Percentiles rank a stretch among this genome's conserved stretches.
These are phyloP conservation scores for Drosophila neonasuta DNA, from an alignment of 2,888 invertebrate genomes.

Conservation along the genomic window DNA sequence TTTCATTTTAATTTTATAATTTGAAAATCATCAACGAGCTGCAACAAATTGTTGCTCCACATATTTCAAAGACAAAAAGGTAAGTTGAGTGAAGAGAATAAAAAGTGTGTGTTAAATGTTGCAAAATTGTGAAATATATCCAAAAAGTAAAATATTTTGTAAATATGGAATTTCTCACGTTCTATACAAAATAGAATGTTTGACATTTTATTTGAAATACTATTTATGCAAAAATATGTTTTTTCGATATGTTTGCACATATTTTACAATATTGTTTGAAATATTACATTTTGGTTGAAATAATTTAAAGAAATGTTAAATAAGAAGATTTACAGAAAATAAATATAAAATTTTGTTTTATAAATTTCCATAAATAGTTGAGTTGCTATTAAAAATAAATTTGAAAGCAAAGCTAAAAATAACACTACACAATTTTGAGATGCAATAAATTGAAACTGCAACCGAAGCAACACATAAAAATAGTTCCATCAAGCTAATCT, in stretches of 20 bases:
- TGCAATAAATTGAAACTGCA: background rate
- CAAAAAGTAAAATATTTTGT: background rate
- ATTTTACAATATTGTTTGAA: too few relatives aligned
- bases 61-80: conserved; percentile 32
- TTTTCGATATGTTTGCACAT: too few relatives aligned
- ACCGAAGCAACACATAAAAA: conserved; percentile 28
- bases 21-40: conserved; percentile 11
- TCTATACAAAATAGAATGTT: background rate
- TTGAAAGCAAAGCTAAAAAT: background rate
- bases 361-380: conserved; percentile 1
- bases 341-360: background rate
- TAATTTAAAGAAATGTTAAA: background rate
- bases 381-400: conserved; percentile 6
- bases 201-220: too few relatives aligned
- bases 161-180: too few relatives aligned
- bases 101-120: conserved; percentile 2
- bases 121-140: background rate
- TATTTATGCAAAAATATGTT: too few relatives aligned
- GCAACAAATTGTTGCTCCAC: conserved; percentile 36
- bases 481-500: conserved; percentile 32
- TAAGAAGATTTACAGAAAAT: background rate
- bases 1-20: conserved; percentile 37
- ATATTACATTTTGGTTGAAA: too few relatives aligned
- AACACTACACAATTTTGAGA: background rate
- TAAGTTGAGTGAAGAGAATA: conserved; percentile 36